Base-by-base conservation (phyloP, 2,797 vertebrate genomes). In the Neopelma chrysocephalum region DNA sequence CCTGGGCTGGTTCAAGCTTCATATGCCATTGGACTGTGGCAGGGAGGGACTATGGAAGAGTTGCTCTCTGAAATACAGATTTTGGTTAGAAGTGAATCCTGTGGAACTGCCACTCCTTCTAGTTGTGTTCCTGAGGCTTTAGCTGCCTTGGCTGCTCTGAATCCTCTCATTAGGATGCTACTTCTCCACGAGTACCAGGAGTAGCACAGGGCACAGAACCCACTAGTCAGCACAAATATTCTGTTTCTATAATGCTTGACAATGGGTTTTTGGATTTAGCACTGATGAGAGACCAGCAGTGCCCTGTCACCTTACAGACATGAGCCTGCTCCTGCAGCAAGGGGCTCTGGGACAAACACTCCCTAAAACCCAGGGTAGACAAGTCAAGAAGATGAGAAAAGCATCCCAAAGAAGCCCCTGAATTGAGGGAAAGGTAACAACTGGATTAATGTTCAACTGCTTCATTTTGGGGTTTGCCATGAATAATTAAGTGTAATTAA, bases 401-500 rank as follows among this genome's bases (percentile, higher is more conserved):
- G n/a, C 78, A 57, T 54, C 83, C 60, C 45, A 36, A 79, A 92
- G 87, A 68, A 94, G 18, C 29, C 78, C 58, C 26, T 42, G 48
- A 96, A 96, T 3, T 71, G 75, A 96, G 93, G 95, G 93, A 96
- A 92, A 96, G 93, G 95, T 95, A 95, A 95, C 38, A 66, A 86
- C 68, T 47, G 84, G 89, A 96, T 96, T 96, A 94, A 89, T 89
- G 93, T 91, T 94, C 86, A 61, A 58, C 81, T 89, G 78, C 93
- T 92, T 93, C 88, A 93, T 94, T 87, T 94, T 92, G 94, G 95
- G 93, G 94, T 87, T 96, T 96, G 96, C 93, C 87, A 50, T 96
- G 86, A 92, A 95, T 96, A 97, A 97, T 95, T 92, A 96, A 96
- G 87, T 96, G 78, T 78, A 92, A 96, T 96, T 97, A 97, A 97